These are phyloP conservation scores for Drosophila tsacasi DNA, from an alignment of 1,140 invertebrate genomes.

Conservation along the genomic window DNA sequence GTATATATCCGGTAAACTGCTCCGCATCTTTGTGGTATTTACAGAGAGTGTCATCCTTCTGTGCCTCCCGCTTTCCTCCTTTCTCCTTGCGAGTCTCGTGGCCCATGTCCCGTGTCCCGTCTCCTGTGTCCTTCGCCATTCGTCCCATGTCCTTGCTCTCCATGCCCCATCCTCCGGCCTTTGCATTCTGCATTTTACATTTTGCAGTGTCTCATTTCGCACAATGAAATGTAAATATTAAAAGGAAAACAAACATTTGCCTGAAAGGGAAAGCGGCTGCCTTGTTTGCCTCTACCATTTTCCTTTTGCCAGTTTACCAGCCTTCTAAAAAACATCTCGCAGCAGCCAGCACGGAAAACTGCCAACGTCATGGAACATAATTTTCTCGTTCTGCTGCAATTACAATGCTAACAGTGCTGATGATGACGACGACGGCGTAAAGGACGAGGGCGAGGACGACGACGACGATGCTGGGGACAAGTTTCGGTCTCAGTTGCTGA, in stretches of 20 bases:
- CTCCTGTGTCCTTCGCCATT: slow-evolving; percentile 1
- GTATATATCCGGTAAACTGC: slow-evolving; percentile 3
- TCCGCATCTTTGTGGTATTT: slow-evolving; percentile 69
- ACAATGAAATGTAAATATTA: slow-evolving; percentile 79
- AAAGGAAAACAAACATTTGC: slow-evolving; percentile 60
- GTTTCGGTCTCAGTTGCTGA: slow-evolving; percentile 49
- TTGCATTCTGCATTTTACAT: slow-evolving; percentile 61
- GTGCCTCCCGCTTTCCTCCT: slow-evolving; percentile 2
- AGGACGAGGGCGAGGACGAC: slow-evolving; percentile 6
- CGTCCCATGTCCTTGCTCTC: slow-evolving; percentile 7
- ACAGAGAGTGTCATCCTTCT: slow-evolving; percentile 56
- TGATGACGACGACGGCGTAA: slow-evolving; percentile 2
- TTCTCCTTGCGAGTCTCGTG: neutral
- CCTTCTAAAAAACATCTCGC: slow-evolving; percentile 38
- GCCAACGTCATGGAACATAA: slow-evolving; percentile 53
- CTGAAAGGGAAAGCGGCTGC: slow-evolving; percentile 56
- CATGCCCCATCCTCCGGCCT: neutral
- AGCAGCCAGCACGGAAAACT: slow-evolving; percentile 25
- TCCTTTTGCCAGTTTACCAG: slow-evolving; percentile 20
- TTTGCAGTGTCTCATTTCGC: slow-evolving; percentile 60
- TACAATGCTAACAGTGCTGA: slow-evolving; percentile 38
- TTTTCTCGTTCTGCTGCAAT: slow-evolving; percentile 47
- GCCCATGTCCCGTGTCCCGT: neutral
- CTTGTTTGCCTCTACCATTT: slow-evolving; percentile 51
- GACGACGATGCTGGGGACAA: slow-evolving; percentile 11